A percentile compares a stretch with the other conserved stretches of the same genome.
These are phyloP conservation scores for Tinea trinotella DNA, from an alignment of 2,888 invertebrate genomes.

Conservation along the genomic window DNA sequence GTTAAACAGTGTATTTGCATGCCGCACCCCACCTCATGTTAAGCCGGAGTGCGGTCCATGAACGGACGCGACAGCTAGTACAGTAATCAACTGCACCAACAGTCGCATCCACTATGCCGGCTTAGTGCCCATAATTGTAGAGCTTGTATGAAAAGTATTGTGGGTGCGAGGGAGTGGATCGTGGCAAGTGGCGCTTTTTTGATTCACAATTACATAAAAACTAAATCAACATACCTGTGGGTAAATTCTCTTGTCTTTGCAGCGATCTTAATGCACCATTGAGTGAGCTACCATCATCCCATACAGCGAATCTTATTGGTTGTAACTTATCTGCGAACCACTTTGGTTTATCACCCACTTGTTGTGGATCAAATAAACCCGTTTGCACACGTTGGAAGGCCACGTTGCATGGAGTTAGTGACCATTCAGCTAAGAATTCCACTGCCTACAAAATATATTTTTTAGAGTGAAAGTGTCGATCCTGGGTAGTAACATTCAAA, in stretches of 20 bases:
- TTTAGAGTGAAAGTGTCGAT: too few species aligned
- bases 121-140: too few species aligned
- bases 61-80: too few species aligned
- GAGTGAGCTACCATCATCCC: constrained; percentile 89
- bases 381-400: constrained; percentile 98
- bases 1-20: too few species aligned
- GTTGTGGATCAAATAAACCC: constrained; percentile 93
- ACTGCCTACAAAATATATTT: constrained; percentile 79
- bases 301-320: constrained; percentile 91
- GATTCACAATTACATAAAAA: constrained; percentile 3
- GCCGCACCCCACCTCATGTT: too few species aligned
- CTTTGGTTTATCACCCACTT: constrained; percentile 97
- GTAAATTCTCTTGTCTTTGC: constrained; percentile 83
- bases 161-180: too few species aligned
- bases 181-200: too few species aligned
- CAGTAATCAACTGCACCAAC: too few species aligned
- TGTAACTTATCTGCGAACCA: constrained; percentile 95
- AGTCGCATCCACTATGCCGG: too few species aligned
- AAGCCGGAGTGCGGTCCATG: too few species aligned
- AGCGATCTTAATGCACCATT: constrained; percentile 82
- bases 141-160: too few species aligned
- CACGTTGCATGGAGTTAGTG: constrained; percentile 96
- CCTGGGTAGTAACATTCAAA: too few species aligned
- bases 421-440: constrained; percentile 99
- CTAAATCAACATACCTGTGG: constrained; percentile 71